Evolutionary conservation across 2,888 invertebrate species (phyloP).

Genomic region (Hedychridium roseum): DNA sequence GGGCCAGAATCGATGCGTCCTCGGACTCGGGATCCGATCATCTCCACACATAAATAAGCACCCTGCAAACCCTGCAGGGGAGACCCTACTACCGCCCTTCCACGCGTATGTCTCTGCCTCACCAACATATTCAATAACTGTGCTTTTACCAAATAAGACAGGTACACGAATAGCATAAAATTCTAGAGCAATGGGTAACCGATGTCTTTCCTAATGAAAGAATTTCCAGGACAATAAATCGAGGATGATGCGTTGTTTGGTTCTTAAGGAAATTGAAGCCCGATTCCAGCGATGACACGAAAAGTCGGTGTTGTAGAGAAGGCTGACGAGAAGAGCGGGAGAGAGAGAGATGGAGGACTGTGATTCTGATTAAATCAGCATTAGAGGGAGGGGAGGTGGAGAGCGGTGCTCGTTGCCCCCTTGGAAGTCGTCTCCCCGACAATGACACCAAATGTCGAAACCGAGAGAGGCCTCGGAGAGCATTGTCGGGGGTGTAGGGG

Average conservation of each 20-base stretch:
- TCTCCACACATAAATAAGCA: slow-evolving; percentile 8
- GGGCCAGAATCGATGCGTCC: slow-evolving; percentile 40
- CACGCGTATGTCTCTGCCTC: too few species aligned
- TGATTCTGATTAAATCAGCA: slow-evolving; percentile 62
- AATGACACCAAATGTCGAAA: slow-evolving; percentile 62
- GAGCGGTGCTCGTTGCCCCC: slow-evolving; percentile 35
- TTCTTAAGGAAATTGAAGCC: too few species aligned
- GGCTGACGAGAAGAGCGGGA: slow-evolving; percentile 1
- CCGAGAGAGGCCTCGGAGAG: slow-evolving; percentile 26
- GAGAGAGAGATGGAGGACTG: slow-evolving; percentile 18
- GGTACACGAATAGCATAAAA: too few species aligned
- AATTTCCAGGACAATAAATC: too few species aligned
- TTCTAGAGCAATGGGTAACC: too few species aligned
- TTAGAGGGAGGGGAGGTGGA: slow-evolving; percentile 48
- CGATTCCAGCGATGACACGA: too few species aligned
- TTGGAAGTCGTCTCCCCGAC: slow-evolving; percentile 35
- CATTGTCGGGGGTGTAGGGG: slow-evolving; percentile 14
- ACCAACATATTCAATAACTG: too few species aligned
- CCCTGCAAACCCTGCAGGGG: slow-evolving; percentile 16
- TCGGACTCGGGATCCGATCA: slow-evolving; percentile 1
- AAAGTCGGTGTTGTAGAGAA: too few species aligned
- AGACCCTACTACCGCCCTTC: too few species aligned
- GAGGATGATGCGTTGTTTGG: too few species aligned
- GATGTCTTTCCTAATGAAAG: too few species aligned
- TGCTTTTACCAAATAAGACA: too few species aligned